A percentile compares a stretch with the other conserved stretches of the same genome.
Evolutionary conservation across 2,888 invertebrate genomes (phyloP).

Genomic region (Opisthograptis luteolata): DNA sequence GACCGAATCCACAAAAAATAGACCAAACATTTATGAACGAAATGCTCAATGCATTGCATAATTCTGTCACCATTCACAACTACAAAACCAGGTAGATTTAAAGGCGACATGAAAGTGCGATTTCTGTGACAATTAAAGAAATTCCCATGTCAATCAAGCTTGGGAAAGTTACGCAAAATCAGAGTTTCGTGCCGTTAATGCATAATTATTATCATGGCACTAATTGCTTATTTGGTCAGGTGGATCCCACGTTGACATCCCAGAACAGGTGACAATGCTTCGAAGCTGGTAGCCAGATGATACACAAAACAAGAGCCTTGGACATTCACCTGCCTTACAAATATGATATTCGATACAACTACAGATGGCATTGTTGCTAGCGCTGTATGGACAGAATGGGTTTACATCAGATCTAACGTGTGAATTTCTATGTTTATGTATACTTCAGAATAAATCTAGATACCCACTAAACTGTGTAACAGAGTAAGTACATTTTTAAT

Average conservation of each 20-base stretch:
- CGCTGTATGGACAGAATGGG: slow-evolving; percentile 43
- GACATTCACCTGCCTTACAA: slow-evolving; percentile 64
- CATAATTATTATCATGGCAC: slow-evolving; percentile 39
- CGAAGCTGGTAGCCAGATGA: slow-evolving; percentile 66
- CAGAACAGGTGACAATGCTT: slow-evolving; percentile 58
- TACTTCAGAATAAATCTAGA: too few relatives aligned
- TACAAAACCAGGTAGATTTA: slow-evolving; percentile 44
- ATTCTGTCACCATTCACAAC: slow-evolving; percentile 47
- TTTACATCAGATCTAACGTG: too few relatives aligned
- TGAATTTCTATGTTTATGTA: too few relatives aligned
- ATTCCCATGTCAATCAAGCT: slow-evolving; percentile 59
- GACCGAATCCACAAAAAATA: slow-evolving; percentile 47
- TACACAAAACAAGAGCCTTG: slow-evolving; percentile 54
- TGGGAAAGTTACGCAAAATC: slow-evolving; percentile 49
- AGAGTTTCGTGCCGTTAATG: slow-evolving; percentile 27
- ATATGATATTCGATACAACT: slow-evolving; percentile 54
- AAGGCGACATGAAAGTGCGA: slow-evolving; percentile 51
- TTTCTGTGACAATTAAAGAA: slow-evolving; percentile 33
- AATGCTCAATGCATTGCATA: slow-evolving; percentile 62
- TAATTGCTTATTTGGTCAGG: slow-evolving; percentile 42
- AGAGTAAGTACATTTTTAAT: too few relatives aligned
- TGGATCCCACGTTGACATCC: slow-evolving; percentile 35
- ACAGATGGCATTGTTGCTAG: slow-evolving; percentile 49
- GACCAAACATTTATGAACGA: slow-evolving; percentile 44
- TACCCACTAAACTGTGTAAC: too few relatives aligned